phyloP scores from a whole-genome alignment of 2,797 vertebrate species.

The Muscicapa comitata region DNA sequence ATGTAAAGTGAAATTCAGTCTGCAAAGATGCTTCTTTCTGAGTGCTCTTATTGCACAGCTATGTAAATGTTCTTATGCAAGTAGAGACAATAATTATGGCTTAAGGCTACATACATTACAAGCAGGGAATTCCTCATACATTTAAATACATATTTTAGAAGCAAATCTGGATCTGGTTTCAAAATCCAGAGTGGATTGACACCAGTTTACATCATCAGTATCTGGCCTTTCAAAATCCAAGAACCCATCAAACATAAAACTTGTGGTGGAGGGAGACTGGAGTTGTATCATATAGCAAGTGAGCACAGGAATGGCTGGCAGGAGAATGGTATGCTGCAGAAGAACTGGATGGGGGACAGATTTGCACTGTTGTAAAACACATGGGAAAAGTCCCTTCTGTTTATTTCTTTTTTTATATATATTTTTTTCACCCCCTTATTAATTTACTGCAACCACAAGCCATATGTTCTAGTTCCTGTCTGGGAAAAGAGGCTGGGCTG shows the following conservation, averaged over 20 bases:
- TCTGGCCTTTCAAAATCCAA: background rate
- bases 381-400: constrained; percentile 63
- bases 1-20: background rate
- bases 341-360: constrained; percentile 58
- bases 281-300: background rate
- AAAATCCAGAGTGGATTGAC: background rate
- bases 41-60: background rate
- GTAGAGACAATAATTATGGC: background rate
- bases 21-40: background rate
- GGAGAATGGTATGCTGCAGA: constrained; percentile 32
- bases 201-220: background rate
- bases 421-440: constrained; percentile 37
- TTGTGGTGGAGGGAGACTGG: background rate
- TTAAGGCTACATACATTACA: background rate
- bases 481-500: constrained; percentile 55
- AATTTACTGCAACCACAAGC: constrained; percentile 69
- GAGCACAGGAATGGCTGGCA: background rate
- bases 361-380: constrained; percentile 52
- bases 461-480: constrained; percentile 64
- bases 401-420: constrained; percentile 31
- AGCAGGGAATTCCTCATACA: background rate
- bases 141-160: background rate
- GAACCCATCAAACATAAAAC: background rate
- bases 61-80: background rate
- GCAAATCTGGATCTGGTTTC: background rate